Evolutionary conservation across 2,113 vertebrate genomes (phyloP).

Genomic region (Suricata suricatta): DNA sequence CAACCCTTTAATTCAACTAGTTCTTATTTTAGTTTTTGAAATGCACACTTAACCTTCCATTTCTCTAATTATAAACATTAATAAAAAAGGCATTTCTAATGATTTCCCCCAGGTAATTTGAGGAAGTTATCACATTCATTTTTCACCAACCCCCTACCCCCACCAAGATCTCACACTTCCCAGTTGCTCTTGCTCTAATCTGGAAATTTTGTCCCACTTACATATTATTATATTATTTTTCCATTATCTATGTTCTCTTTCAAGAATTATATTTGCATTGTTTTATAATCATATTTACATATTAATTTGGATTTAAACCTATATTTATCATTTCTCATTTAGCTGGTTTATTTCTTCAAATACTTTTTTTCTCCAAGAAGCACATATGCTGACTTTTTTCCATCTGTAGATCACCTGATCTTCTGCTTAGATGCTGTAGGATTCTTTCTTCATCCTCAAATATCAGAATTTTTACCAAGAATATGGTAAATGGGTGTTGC

Average conservation of each 20-base stretch:
- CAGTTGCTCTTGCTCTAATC: background rate
- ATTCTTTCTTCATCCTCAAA: background rate
- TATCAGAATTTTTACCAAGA: background rate
- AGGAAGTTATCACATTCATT: conserved; percentile 24
- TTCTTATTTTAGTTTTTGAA: conserved; percentile 14
- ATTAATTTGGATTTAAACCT: conserved; percentile 27
- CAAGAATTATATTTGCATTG: conserved; percentile 30
- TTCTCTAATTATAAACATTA: conserved; percentile 34
- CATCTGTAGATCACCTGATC: background rate
- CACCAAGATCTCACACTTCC: background rate
- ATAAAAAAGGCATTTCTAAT: background rate
- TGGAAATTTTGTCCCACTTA: conserved; percentile 36
- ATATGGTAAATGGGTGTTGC: background rate
- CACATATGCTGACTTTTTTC: background rate
- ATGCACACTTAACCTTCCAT: background rate
- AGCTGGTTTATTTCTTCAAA: background rate
- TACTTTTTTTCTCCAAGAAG: background rate
- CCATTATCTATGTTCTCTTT: background rate
- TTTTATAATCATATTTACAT: background rate
- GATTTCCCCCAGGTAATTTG: background rate
- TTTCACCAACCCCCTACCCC: background rate
- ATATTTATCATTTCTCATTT: background rate
- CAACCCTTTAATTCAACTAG: background rate
- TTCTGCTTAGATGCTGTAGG: background rate
- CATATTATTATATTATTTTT: background rate